A percentile compares a stretch with the other conserved stretches of the same genome.
Evolutionary conservation across 1,140 invertebrate genomes (phyloP).

Genomic region (Laupala kohalensis): DNA sequence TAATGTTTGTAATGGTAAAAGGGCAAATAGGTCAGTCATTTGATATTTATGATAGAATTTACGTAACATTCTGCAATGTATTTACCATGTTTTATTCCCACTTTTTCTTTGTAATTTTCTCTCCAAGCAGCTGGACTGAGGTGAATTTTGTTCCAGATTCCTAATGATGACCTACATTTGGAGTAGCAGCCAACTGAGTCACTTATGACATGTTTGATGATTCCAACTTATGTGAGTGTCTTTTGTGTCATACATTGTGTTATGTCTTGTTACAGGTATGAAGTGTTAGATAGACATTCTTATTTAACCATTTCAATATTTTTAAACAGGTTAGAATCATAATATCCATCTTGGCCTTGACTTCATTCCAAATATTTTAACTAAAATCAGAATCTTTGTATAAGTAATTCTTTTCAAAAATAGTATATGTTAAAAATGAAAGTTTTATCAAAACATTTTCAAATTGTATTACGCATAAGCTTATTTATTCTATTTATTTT

Average conservation of each 20-base stretch:
- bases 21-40: neutral
- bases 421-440: too few species aligned
- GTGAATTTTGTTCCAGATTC: conserved; percentile 5
- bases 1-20: neutral
- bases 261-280: too few species aligned
- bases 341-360: neutral
- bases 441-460: too few species aligned
- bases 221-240: conserved; percentile 13
- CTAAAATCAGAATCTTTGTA: too few species aligned
- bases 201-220: conserved; percentile 12
- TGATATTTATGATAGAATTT: neutral
- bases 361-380: neutral
- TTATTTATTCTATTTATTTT: neutral
- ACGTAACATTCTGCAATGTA: neutral
- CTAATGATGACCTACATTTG: conserved; percentile 8
- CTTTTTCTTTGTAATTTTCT: neutral
- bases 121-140: neutral
- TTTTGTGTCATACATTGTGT: too few species aligned
- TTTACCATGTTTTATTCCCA: neutral
- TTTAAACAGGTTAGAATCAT: neutral
- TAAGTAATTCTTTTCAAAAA: too few species aligned
- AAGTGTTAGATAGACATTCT: too few species aligned
- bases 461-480: neutral
- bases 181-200: neutral
- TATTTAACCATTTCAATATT: too few species aligned